Evolutionary conservation across 2,113 vertebrate genomes (phyloP).

Genomic region (Megaleporinus macrocephalus): DNA sequence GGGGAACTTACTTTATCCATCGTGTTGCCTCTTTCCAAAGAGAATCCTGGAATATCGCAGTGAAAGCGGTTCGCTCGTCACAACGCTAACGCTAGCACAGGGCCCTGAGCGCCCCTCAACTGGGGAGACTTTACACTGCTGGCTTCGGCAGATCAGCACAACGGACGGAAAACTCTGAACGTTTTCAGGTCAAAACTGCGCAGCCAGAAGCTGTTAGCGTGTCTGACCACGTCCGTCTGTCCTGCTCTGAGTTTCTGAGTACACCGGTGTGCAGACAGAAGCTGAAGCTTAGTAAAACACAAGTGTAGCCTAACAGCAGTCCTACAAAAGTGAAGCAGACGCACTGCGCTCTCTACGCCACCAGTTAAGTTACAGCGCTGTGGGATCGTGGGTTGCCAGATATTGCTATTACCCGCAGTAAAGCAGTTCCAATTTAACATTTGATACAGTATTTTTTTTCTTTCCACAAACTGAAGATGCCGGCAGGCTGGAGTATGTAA

Average conservation of each 20-base stretch:
- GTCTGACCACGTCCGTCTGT: background rate
- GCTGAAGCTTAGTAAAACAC: background rate
- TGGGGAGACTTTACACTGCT: background rate
- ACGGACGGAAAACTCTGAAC: background rate
- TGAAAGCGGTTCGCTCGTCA: background rate
- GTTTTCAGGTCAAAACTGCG: background rate
- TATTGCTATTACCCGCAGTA: background rate
- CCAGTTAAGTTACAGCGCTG: background rate
- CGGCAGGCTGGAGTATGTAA: no score
- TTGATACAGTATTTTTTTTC: no score
- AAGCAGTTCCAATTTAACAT: no score
- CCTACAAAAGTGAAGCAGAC: background rate
- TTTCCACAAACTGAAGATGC: no score
- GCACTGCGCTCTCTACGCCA: conserved; percentile 1
- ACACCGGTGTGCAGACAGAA: background rate
- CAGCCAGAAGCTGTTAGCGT: background rate
- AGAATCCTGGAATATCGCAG: background rate
- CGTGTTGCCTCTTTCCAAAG: background rate
- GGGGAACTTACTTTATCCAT: conserved; percentile 57
- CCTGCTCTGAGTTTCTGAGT: background rate
- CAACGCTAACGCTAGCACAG: conserved; percentile 24
- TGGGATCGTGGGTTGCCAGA: conserved; percentile 15
- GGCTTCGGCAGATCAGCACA: background rate
- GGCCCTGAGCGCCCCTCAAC: background rate
- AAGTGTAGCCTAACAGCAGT: background rate